phyloP scores from a whole-genome alignment of 2,113 vertebrate species.

The Pseudorasbora parva region DNA sequence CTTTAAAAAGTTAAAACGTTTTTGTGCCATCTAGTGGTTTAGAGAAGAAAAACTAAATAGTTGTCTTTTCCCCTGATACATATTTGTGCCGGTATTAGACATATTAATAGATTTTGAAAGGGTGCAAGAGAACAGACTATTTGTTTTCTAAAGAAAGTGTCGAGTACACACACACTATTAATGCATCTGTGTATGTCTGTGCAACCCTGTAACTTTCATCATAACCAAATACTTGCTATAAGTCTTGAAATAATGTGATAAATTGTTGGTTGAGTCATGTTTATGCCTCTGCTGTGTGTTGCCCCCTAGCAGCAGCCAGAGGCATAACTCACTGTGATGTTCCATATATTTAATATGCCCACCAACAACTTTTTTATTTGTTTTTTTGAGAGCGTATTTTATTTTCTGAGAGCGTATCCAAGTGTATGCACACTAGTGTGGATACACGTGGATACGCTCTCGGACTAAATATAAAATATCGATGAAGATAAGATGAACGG shows the following conservation, averaged over 20 bases:
- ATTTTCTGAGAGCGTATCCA: no score
- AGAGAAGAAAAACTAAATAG: no score
- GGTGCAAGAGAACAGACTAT: neutral
- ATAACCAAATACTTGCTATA: neutral
- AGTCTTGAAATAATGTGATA: neutral
- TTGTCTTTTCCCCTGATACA: no score
- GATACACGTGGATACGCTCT: no score
- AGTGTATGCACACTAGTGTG: no score
- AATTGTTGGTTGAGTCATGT: neutral
- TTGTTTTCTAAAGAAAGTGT: neutral
- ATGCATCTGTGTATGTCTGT: neutral
- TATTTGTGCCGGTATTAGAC: no score
- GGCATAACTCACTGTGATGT: neutral
- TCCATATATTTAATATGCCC: constrained; percentile 25
- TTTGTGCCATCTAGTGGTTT: no score
- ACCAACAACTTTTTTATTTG: neutral
- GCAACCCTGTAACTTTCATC: neutral
- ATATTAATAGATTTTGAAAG: no score
- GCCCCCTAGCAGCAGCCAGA: constrained; percentile 59
- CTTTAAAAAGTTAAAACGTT: no score
- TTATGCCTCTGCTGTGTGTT: constrained; percentile 37
- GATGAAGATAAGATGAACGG: no score
- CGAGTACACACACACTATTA: neutral
- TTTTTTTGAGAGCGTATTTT: no score
- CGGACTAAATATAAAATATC: no score